These are phyloP conservation scores for Microchirus variegatus DNA, from an alignment of 2,797 vertebrate genomes.

Conservation along the genomic window DNA sequence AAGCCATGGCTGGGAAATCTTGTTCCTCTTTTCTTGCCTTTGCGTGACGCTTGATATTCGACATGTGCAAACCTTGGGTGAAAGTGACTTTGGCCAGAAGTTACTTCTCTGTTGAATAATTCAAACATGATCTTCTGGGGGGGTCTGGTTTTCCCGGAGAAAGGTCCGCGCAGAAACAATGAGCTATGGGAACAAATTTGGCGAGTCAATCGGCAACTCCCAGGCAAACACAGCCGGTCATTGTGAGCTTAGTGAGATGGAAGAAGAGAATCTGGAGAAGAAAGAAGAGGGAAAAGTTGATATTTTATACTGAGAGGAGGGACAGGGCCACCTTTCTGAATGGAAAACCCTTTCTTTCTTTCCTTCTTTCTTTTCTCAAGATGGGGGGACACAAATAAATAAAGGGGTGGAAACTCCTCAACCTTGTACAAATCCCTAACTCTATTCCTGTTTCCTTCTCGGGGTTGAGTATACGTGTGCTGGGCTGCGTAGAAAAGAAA, in stretches of 20 bases:
- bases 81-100: slow-evolving; percentile 38
- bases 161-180: slow-evolving; percentile 68
- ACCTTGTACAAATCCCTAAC: slow-evolving; percentile 40
- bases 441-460: slow-evolving; percentile 9
- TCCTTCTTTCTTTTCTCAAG: slow-evolving; percentile 12
- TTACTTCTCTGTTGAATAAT: slow-evolving; percentile 55
- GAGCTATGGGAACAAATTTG: slow-evolving; percentile 71
- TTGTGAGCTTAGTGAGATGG: slow-evolving; percentile 62
- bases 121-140: slow-evolving; percentile 57
- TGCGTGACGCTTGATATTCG: slow-evolving; percentile 36
- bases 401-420: slow-evolving; percentile 19
- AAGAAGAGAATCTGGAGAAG: slow-evolving; percentile 51
- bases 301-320: slow-evolving; percentile 60
- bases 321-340: slow-evolving; percentile 30
- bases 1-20: slow-evolving; percentile 9
- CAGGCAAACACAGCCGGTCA: slow-evolving; percentile 67
- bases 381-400: slow-evolving; percentile 8
- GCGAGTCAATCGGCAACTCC: slow-evolving; percentile 70
- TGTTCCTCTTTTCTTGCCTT: not conserved
- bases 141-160: slow-evolving; percentile 18
- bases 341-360: slow-evolving; percentile 26
- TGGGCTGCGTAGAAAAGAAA: slow-evolving; percentile 57
- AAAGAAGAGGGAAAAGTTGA: slow-evolving; percentile 65
- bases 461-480: slow-evolving; percentile 36
- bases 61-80: slow-evolving; percentile 27